Base-by-base conservation (phyloP, 2,888 invertebrate genomes). In the Tinea pellionella region DNA sequence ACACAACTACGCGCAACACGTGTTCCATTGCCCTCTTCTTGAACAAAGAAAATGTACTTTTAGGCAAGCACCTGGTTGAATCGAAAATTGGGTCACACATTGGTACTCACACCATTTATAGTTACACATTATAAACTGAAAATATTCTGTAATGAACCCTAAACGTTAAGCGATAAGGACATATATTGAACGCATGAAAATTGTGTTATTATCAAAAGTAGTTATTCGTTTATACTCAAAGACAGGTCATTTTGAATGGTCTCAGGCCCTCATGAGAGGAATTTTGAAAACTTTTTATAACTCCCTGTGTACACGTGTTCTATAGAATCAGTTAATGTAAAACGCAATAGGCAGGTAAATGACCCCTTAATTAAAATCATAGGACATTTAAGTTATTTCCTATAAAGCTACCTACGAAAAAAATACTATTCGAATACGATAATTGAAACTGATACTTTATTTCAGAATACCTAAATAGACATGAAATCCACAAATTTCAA, bases 31-130 rank as follows among this genome's bases (percentile, higher is more conserved):
- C 15, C 47, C 47, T 47, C 47, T 47, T 16, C 16, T 47, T 12
- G 53, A 53, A 53, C 53, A 53, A 53, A 64, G 64, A 63, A 71
- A 77, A 80, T 81, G 81, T 79, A 82, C 73, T 53, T 75, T 77
- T 13, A 15, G n/a, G 16, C 13, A 32, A 15, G 79, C 84, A 85
- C 84, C 84, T 85, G 83, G 84, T 68, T 61, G 65, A 68, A 65
- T 29, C 53, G 1, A 30, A 56, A 85, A 83, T 78, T 85, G 82
- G 85, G 85, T 85, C 85, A 83, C 83, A 82, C 82, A 53, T 53
- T 53, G 19, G 18, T n/a, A 53, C 15, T n/a, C 1, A 53, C 11
- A 7, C 15, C 47, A 47, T 47, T 37, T n/a, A 37, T 37, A 37
- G 37, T 9, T 37, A 37, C 9, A 37, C 37, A 37, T 1, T 6